Conservation (phyloP, 2,888 invertebrate species). For the Myopa tessellatipennis region DNA sequence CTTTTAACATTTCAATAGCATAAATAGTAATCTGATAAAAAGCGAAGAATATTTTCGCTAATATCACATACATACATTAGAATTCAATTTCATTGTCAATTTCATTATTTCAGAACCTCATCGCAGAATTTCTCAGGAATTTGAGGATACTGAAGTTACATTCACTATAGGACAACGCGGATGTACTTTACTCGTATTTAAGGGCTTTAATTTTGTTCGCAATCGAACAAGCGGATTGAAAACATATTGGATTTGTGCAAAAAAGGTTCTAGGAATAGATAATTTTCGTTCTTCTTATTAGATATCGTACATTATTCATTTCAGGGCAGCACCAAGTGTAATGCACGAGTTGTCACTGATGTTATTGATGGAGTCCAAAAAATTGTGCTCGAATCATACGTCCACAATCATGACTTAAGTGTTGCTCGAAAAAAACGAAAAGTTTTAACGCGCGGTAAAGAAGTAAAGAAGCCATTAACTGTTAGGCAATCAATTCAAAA, state of each 20-base stretch:
- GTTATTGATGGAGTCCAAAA: slow-evolving; percentile 65
- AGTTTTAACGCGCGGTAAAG: neutral
- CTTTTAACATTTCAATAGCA: no score
- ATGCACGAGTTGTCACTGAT: slow-evolving; percentile 66
- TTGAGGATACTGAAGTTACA: neutral
- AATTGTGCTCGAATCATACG: slow-evolving; percentile 64
- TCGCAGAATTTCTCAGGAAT: neutral
- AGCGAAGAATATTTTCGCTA: neutral
- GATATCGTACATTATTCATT: slow-evolving; percentile 19
- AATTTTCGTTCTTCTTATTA: neutral
- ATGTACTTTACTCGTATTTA: slow-evolving; percentile 62
- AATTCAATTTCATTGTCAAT: neutral
- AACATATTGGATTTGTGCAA: slow-evolving; percentile 68
- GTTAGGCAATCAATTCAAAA: neutral
- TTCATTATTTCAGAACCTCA: slow-evolving; percentile 20
- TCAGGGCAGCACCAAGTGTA: slow-evolving; percentile 67
- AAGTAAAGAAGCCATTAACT: neutral
- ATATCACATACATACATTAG: neutral
- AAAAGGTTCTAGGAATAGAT: slow-evolving; percentile 58
- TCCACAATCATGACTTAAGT: slow-evolving; percentile 62
- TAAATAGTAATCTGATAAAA: neutral
- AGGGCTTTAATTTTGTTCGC: slow-evolving; percentile 65
- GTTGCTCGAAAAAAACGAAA: slow-evolving; percentile 60
- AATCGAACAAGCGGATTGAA: slow-evolving; percentile 66
- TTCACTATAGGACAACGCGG: slow-evolving; percentile 65